Evolutionary conservation across 2,888 invertebrate species (phyloP), one percentile per base, ranked within the genome.

Genomic region (Steinernema hermaphroditum): DNA sequence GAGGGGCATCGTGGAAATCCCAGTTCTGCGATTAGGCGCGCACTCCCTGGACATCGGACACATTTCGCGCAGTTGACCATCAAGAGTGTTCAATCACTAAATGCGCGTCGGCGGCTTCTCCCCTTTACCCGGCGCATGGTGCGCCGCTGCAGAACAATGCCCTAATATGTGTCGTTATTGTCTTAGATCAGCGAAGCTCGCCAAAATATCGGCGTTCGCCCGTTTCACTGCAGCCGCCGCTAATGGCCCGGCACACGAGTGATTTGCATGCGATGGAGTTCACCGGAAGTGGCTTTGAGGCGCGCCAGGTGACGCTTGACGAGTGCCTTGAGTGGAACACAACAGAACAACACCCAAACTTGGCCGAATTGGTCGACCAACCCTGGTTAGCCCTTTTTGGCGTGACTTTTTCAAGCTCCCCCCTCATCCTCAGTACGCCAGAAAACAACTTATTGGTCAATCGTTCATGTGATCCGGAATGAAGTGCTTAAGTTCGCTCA

Each of bases 121-220:
- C 37, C 12, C 37, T 8, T 12, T 37, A 4, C n/a, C n/a, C n/a
- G n/a, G n/a, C 54, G 22, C 54, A 54, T 24, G 27, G 24, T 54
- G 4, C 22, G 54, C 22, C 54, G n/a, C n/a, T 8, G 32, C 2
- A 62, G 62, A 62, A 62, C 62, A 62, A 62, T n/a, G 62, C 62
- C 8, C 32, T 32, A 62, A 62, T 62, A 62, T 62, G 62, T 62
- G 62, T 62, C 32, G 62, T 62, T 62, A 62, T 62, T 62, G 32
- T 62, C 62, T 62, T 62, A 62, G 62, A 62, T 62, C 62, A 62
- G 62, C 62, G 62, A 62, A 62, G 62, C 62, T 37, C 37, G 37
- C 37, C 32, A 32, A 62, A 62, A 62, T 62, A 62, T 62, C n/a
- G n/a, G 32, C 62, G 62, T 32, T 62, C 32, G 32, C 34, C n/a